phyloP scores from a whole-genome alignment of 92 coral and sea anemone genomes.

The Pocillopora grandis region DNA sequence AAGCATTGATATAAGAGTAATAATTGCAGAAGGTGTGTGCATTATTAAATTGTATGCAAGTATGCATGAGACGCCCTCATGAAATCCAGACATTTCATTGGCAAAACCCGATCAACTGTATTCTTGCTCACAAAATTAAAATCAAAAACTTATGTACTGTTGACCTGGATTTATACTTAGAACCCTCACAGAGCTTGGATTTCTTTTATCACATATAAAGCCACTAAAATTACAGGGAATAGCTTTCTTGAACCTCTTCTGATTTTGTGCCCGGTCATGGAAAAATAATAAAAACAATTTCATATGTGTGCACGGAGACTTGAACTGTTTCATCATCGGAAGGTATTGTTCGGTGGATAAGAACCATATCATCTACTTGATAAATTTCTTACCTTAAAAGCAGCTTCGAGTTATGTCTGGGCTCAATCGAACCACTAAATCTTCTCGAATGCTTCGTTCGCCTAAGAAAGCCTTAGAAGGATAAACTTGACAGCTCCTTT shows the following conservation, averaged over 20 bases:
- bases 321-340: neutral
- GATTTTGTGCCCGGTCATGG: conserved; percentile 11
- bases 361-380: neutral
- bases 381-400: conserved; percentile 10
- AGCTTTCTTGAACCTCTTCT: neutral
- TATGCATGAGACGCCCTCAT: neutral
- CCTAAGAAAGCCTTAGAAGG: neutral
- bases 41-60: neutral
- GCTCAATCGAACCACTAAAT: neutral
- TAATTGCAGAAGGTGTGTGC: neutral
- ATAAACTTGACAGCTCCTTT: conserved; percentile 22
- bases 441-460: neutral
- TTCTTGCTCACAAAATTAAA: conserved; percentile 14
- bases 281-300: neutral
- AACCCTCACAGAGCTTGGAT: neutral
- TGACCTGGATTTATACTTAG: neutral
- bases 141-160: neutral
- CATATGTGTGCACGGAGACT: neutral
- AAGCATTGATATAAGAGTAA: neutral
- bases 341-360: neutral
- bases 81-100: neutral
- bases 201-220: neutral
- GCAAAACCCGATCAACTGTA: neutral
- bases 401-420: neutral
- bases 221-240: neutral